Evolutionary conservation across 2,888 invertebrate genomes (phyloP), one percentile per base, ranked within the genome.

Genomic region (Geotrupes spiniger): DNA sequence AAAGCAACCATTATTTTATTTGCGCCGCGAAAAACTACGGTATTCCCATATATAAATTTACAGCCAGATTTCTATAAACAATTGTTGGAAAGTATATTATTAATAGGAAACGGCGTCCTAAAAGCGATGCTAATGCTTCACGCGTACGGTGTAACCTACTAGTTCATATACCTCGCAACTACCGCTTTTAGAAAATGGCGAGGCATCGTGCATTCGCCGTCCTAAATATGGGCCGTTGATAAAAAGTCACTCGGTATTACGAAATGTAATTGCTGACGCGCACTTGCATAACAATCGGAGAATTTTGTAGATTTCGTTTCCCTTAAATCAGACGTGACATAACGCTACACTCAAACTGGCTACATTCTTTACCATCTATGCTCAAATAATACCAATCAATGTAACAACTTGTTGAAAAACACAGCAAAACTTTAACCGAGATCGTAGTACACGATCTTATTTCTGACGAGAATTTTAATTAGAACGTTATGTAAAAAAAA

Each of bases 281-380:
- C 28, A 17, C 39, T 40, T 46, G 41, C 33, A 46, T 46, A 31
- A 40, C 26, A 40, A 46, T 41, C 6, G 46, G 15, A 41, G 14
- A 40, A 46, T 31, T 46, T 15, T 41, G 27, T 33, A 33, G 33
- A 33, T 33, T 33, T 33, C 33, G 12, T 33, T 29, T 29, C 10
- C 29, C 29, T 29, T 12, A 33, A 33, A 33, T 33, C 8, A 12
- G 15, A 2, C 14, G 11, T 33, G 33, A 33, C 11, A 15, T 15
- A 33, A 33, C 33, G 14, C 11, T 14, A 33, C 14, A 14, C 33
- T 33, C 4, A 15, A 33, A 10, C 33, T 33, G 33, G 33, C 10
- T 14, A 33, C 10, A 33, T 33, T 33, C 33, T 33, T 33, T 33
- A 15, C 33, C 33, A 14, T 33, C 8, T 33, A 14, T 10, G 33